Conservation (phyloP, 2,888 invertebrate genomes). For the Candidula unifasciata region DNA sequence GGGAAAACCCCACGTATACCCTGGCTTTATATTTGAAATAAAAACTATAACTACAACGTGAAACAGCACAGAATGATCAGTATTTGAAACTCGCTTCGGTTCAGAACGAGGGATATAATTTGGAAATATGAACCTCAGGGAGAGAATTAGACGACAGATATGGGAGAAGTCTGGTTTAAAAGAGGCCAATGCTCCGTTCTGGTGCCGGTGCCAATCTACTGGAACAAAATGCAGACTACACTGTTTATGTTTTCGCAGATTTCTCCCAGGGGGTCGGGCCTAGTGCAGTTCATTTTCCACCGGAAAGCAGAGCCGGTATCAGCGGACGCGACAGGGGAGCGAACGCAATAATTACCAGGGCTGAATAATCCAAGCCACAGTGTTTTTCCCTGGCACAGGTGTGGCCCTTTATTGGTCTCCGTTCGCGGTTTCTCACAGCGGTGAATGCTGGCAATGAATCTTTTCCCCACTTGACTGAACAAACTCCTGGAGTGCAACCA, state of each 20-base stretch:
- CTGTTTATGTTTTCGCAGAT: conserved; percentile 47
- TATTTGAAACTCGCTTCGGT: conserved; percentile 6
- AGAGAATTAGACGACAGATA: conserved; percentile 21
- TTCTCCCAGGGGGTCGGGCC: conserved; percentile 27
- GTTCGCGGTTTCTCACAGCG: conserved; percentile 1
- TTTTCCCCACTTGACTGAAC: conserved; percentile 43
- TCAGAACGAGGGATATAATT: neutral
- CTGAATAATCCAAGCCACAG: conserved; percentile 42
- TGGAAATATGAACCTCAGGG: conserved; percentile 22
- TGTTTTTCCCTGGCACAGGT: conserved; percentile 47
- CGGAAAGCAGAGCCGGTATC: neutral
- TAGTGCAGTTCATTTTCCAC: conserved; percentile 22
- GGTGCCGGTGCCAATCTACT: conserved; percentile 34
- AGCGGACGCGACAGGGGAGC: conserved; percentile 41
- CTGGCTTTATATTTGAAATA: too few species aligned
- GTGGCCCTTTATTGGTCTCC: conserved; percentile 30
- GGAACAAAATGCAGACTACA: conserved; percentile 40
- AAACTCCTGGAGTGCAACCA: conserved; percentile 28
- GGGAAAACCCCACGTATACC: too few species aligned
- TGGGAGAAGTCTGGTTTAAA: conserved; percentile 9
- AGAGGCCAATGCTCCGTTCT: neutral
- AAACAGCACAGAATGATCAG: neutral
- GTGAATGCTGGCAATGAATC: conserved; percentile 5
- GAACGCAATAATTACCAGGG: conserved; percentile 45
- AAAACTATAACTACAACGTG: too few species aligned